Evolutionary conservation across 2,797 vertebrate species (phyloP).

Genomic region (Muraenolepis orangiensis): DNA sequence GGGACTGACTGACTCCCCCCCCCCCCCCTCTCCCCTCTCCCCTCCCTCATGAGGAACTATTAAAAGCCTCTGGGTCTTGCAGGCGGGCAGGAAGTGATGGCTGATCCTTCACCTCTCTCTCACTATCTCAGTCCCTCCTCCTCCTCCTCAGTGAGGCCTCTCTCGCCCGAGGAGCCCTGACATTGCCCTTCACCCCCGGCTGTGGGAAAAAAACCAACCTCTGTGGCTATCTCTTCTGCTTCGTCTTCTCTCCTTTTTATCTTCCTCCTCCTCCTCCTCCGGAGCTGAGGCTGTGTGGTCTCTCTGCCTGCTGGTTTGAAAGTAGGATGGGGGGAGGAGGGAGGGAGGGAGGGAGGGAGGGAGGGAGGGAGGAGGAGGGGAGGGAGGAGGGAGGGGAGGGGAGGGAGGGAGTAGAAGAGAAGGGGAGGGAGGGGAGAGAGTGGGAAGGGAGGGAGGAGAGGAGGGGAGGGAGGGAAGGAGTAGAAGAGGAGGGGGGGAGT

Average conservation of each 20-base stretch:
- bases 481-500: constrained; percentile 41
- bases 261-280: neutral
- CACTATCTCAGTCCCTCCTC: constrained; percentile 25
- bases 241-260: neutral
- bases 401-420: constrained; percentile 23
- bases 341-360: constrained; percentile 19
- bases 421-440: constrained; percentile 21
- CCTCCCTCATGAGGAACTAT: constrained; percentile 37
- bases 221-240: constrained; percentile 29
- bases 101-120: constrained; percentile 62
- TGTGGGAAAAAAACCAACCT: neutral
- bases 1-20: constrained; percentile 63
- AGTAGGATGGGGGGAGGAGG: constrained; percentile 15
- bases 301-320: neutral
- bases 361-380: constrained; percentile 34
- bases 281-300: neutral
- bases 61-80: constrained; percentile 56
- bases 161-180: constrained; percentile 22
- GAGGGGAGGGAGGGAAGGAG: constrained; percentile 37
- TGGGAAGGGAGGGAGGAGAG: constrained; percentile 16
- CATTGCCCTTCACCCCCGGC: constrained; percentile 18
- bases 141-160: constrained; percentile 10
- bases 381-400: constrained; percentile 29
- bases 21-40: constrained; percentile 44
- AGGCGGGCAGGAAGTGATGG: constrained; percentile 34